These are phyloP conservation scores for Alectoris magna DNA, from an alignment of 2,797 vertebrate genomes.

Conservation along the genomic window DNA sequence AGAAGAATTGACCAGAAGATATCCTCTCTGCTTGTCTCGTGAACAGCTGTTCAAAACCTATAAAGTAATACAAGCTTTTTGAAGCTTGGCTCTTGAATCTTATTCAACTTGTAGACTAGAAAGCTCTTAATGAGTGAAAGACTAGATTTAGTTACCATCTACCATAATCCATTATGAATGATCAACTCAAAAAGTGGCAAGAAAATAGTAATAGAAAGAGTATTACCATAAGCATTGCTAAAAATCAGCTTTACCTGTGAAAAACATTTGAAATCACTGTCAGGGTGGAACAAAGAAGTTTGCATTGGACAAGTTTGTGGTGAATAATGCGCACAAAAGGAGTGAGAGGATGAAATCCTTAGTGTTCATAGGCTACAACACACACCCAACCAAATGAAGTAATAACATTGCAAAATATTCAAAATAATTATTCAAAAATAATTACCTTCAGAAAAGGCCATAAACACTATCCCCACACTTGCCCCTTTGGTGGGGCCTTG, in stretches of 20 bases:
- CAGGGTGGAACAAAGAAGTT: background rate
- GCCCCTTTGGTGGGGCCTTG: background rate
- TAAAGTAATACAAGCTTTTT: background rate
- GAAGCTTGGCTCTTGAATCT: background rate
- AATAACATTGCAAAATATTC: background rate
- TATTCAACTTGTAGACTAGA: background rate
- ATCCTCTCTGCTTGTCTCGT: background rate
- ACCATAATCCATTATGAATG: background rate
- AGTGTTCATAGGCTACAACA: background rate
- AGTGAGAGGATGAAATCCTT: background rate
- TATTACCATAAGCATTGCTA: background rate
- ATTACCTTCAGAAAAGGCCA: background rate
- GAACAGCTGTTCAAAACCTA: background rate
- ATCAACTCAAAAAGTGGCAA: background rate
- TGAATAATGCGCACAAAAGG: background rate
- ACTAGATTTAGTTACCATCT: background rate
- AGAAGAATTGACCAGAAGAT: background rate
- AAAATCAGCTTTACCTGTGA: background rate
- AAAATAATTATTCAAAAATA: background rate
- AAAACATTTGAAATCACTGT: background rate
- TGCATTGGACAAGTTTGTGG: background rate
- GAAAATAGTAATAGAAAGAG: background rate
- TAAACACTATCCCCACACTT: background rate
- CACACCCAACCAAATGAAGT: background rate
- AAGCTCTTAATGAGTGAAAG: background rate